Percentiles rank a stretch among this genome's conserved stretches.
phyloP scores from a whole-genome alignment of 2,888 invertebrate species.

The Tholera decimalis region DNA sequence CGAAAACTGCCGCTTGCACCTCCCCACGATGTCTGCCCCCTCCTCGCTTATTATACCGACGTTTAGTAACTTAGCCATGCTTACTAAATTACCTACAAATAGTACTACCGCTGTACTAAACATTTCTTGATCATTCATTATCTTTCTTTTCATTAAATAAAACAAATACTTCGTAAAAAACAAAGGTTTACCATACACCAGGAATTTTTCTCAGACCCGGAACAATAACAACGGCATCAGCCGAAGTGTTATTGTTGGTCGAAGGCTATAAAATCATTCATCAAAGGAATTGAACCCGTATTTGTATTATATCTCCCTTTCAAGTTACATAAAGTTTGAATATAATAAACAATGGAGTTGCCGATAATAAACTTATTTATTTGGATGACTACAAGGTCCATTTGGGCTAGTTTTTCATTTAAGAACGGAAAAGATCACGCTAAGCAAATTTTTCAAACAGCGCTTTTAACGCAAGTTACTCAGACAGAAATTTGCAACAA shows the following conservation, averaged over 20 bases:
- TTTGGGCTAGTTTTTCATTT: not conserved
- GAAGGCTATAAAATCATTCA: no score
- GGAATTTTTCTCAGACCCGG: no score
- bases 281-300: no score
- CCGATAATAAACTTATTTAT: not conserved
- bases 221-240: no score
- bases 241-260: no score
- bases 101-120: constrained; percentile 12
- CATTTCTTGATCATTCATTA: constrained; percentile 45
- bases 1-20: constrained; percentile 81
- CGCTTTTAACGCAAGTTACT: constrained; percentile 15
- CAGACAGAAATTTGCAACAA: constrained; percentile 34
- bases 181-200: no score
- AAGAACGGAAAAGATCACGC: not conserved
- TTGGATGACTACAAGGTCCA: not conserved
- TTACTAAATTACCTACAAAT: constrained; percentile 41
- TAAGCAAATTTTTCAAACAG: not conserved
- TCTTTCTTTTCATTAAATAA: no score
- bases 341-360: no score
- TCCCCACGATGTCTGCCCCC: constrained; percentile 62
- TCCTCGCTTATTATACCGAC: constrained; percentile 58
- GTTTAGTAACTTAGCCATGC: constrained; percentile 56
- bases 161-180: no score
- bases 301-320: no score
- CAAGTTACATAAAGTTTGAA: not conserved